phyloP scores from a whole-genome alignment of 2,888 invertebrate species.

The Chymomyza fuscimana region DNA sequence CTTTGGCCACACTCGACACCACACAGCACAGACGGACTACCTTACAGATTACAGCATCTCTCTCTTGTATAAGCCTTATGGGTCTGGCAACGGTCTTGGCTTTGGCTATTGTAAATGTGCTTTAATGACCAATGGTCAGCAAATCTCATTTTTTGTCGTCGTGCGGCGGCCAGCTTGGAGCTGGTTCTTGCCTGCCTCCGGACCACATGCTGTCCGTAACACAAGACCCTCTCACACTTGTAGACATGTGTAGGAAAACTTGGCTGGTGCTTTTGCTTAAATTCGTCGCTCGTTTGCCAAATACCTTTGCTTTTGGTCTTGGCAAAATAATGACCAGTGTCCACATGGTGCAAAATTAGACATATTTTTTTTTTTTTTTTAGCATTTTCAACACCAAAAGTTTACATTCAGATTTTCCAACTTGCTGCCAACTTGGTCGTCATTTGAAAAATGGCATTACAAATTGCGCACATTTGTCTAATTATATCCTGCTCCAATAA shows the following conservation, averaged over 20 bases:
- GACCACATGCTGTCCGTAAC: slow-evolving; percentile 68
- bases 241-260: slow-evolving; percentile 6
- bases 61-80: not conserved
- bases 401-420: slow-evolving; percentile 65
- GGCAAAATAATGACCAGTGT: slow-evolving; percentile 72
- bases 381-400: slow-evolving; percentile 59
- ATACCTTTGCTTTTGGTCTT: slow-evolving; percentile 27
- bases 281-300: slow-evolving; percentile 46
- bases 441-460: slow-evolving; percentile 79
- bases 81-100: slow-evolving; percentile 35
- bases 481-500: slow-evolving; percentile 76
- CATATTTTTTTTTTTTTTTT: slow-evolving; percentile 54
- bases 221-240: slow-evolving; percentile 37
- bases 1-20: slow-evolving; percentile 31
- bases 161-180: slow-evolving; percentile 1
- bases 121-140: slow-evolving; percentile 79
- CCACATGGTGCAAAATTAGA: slow-evolving; percentile 75
- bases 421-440: slow-evolving; percentile 50
- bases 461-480: slow-evolving; percentile 79
- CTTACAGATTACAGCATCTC: slow-evolving; percentile 43
- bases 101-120: slow-evolving; percentile 74
- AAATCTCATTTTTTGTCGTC: slow-evolving; percentile 77
- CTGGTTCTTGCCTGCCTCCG: slow-evolving; percentile 37
- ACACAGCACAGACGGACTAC: slow-evolving; percentile 32
- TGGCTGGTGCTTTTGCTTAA: slow-evolving; percentile 2